A percentile compares a stretch with the other conserved stretches of the same genome.
Conservation (phyloP, 2,797 vertebrate species). For the Leucoraja ocellata region DNA sequence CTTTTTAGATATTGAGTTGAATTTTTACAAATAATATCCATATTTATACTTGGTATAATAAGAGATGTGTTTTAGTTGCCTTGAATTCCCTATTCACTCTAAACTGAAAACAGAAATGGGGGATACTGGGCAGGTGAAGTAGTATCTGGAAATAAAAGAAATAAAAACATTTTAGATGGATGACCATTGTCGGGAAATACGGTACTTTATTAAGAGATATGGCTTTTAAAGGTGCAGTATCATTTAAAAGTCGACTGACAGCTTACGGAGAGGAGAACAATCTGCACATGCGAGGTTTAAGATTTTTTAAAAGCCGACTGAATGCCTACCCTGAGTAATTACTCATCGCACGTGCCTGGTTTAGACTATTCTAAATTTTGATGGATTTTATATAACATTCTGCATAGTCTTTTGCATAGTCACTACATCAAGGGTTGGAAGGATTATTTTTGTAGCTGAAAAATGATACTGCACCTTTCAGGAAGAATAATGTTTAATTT, state of each 20-base stretch:
- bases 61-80: background rate
- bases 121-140: background rate
- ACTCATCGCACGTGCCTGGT: no score
- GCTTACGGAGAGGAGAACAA: no score
- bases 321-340: no score
- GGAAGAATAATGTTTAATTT: slow-evolving; percentile 2
- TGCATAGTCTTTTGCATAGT: background rate
- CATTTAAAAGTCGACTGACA: no score
- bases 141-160: no score
- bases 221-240: no score
- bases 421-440: background rate
- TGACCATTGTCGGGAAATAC: no score
- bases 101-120: background rate
- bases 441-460: background rate
- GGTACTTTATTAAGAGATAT: no score
- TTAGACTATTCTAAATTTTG: background rate
- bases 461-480: background rate
- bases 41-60: background rate
- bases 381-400: background rate
- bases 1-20: no score
- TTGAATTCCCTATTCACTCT: background rate
- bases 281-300: no score
- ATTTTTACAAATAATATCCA: background rate
- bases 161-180: no score
- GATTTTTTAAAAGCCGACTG: no score